Base-by-base conservation (phyloP, 2,888 invertebrate species). In the Sericinus montela region DNA sequence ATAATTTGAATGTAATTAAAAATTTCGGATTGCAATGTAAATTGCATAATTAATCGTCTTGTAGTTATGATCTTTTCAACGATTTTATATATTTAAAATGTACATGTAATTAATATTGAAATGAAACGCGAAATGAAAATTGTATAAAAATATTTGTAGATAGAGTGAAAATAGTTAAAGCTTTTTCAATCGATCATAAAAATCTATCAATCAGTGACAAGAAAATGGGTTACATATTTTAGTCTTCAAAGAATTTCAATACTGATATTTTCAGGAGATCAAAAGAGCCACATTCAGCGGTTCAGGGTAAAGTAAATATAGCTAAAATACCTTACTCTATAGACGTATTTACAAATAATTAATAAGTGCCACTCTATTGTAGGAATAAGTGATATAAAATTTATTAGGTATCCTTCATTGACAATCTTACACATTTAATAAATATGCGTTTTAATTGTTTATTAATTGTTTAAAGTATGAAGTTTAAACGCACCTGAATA, bases 191-290 rank as follows among this genome's bases (percentile, higher is more conserved):
- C 38, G 39, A 13, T 25, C 7, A 11, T 35, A 39, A 35, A 49
- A 44, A 44, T 45, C 50, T 35, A 50, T 50, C 50, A 50, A 32
- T 50, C 50, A 30, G 29, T 35, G 10, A 36, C 30, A 41, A 45
- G 29, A 36, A 49, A 45, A 50, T 32, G 30, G 41, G 30, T 41
- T 40, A 50, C 40, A 50, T 45, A 49, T 50, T 50, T 39, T 25
- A 37, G 45, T 50, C 50, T 50, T 50, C 50, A 50, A 50, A 50
- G 50, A 45, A 45, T 45, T 41, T 50, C 45, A 41, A 36, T 49
- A 36, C 44, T 45, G 45, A 36, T 50, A 50, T 50, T 41, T 49
- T 45, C 23, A 35, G 34, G 16, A 50, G 40, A 50, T 50, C 50
- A 45, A 50, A 50, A 45, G 50, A 39, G 39, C 45, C 23, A 16